These are phyloP conservation scores for Tinamus guttatus DNA, from an alignment of 2,113 vertebrate genomes.

Conservation along the genomic window DNA sequence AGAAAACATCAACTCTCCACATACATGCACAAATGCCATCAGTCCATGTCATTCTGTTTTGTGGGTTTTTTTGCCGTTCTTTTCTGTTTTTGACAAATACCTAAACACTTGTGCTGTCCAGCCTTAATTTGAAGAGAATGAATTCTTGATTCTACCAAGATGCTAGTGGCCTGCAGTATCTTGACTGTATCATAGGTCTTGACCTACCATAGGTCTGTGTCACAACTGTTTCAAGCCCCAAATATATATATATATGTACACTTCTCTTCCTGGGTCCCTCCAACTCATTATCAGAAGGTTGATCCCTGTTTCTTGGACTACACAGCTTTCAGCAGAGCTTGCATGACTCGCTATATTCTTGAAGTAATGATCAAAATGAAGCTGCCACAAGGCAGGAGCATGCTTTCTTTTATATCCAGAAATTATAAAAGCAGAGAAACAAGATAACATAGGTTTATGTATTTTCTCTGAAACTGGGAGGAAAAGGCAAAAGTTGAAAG, in stretches of 20 bases:
- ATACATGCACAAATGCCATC: no score
- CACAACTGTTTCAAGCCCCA: not conserved
- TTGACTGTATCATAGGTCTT: not conserved
- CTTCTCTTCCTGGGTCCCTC: not conserved
- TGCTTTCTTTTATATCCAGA: not conserved
- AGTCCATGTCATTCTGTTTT: not conserved
- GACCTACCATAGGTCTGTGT: not conserved
- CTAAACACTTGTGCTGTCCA: not conserved
- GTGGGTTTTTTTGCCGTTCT: no score
- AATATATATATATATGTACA: not conserved
- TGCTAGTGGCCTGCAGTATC: not conserved
- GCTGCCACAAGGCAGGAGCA: not conserved
- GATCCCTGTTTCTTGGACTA: not conserved
- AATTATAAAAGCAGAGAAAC: not conserved
- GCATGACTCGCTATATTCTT: not conserved
- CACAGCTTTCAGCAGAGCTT: not conserved
- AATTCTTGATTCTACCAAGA: not conserved
- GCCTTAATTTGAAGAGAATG: not conserved
- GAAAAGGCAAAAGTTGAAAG: not conserved
- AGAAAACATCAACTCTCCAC: not conserved
- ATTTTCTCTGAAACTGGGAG: not conserved
- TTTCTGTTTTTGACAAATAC: not conserved
- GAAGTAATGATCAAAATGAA: not conserved
- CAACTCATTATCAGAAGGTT: not conserved
- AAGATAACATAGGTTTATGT: not conserved